Percentiles rank a stretch among this genome's conserved stretches.
Conservation (phyloP, 2,797 vertebrate species). For the Xerus rutilus region DNA sequence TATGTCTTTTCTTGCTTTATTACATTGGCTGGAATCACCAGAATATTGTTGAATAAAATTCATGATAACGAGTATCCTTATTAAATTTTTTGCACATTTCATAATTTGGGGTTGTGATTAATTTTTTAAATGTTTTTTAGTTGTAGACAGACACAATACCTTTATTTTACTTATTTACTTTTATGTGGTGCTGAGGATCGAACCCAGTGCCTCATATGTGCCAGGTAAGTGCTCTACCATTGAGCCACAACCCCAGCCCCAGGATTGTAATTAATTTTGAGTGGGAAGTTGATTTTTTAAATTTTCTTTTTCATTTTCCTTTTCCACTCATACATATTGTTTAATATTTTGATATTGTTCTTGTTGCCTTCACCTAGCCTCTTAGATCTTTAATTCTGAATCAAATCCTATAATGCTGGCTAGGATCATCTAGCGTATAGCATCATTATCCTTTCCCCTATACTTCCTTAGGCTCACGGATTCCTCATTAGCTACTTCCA, state of each 20-base stretch:
- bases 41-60: neutral
- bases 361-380: neutral
- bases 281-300: neutral
- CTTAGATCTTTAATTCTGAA: neutral
- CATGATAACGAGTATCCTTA: neutral
- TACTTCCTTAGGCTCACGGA: neutral
- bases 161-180: too few species aligned
- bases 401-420: neutral
- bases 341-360: neutral
- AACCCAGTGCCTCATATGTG: too few species aligned
- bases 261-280: neutral
- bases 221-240: too few species aligned
- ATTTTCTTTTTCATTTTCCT: neutral
- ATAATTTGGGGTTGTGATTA: neutral
- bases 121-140: neutral
- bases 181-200: too few species aligned
- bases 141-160: too few species aligned
- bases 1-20: slow-evolving; percentile 22
- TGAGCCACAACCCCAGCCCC: too few species aligned
- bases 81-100: neutral
- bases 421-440: neutral
- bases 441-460: neutral
- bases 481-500: neutral
- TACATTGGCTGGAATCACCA: neutral
- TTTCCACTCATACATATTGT: neutral